phyloP scores from a whole-genome alignment of 30 jellyfish, hydroid and myxozoan species.

The Sanderia malayensis region DNA sequence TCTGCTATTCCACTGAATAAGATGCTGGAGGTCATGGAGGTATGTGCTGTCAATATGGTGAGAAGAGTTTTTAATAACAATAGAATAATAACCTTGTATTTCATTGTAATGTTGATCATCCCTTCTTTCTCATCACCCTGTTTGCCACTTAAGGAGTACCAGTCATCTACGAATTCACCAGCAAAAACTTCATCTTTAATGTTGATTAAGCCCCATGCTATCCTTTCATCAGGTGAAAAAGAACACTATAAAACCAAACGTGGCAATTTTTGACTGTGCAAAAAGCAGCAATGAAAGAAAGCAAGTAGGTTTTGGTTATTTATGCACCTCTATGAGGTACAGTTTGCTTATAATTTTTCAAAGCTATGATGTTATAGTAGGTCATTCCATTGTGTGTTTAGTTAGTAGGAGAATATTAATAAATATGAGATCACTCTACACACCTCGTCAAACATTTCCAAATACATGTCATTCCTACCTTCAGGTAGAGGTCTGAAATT shows the following conservation, averaged over 20 bases:
- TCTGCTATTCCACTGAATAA: too few species aligned
- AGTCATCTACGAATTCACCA: constrained; percentile 76
- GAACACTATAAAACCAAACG: constrained; percentile 64
- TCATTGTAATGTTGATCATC: constrained; percentile 60
- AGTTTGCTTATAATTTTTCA: too few species aligned
- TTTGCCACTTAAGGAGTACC: constrained; percentile 85
- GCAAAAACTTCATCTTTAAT: constrained; percentile 69
- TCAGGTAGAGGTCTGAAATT: constrained; percentile 64
- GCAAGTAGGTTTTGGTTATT: too few species aligned
- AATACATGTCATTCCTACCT: constrained; percentile 45
- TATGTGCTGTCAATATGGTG: too few species aligned
- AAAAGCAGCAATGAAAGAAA: too few species aligned
- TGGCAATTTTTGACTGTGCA: too few species aligned
- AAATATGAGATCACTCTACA: too few species aligned
- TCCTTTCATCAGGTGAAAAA: constrained; percentile 76
- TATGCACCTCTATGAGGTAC: too few species aligned
- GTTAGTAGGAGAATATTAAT: too few species aligned
- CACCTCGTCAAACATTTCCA: constrained; percentile 91
- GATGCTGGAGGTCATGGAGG: too few species aligned
- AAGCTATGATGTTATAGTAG: too few species aligned
- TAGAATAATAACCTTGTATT: constrained; percentile 46
- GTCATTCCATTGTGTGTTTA: too few species aligned
- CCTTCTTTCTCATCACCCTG: constrained; percentile 96
- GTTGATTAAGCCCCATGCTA: constrained; percentile 81
- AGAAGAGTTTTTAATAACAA: not conserved